Evolutionary conservation across 2,888 invertebrate genomes (phyloP).

Genomic region (Cabera pusaria): DNA sequence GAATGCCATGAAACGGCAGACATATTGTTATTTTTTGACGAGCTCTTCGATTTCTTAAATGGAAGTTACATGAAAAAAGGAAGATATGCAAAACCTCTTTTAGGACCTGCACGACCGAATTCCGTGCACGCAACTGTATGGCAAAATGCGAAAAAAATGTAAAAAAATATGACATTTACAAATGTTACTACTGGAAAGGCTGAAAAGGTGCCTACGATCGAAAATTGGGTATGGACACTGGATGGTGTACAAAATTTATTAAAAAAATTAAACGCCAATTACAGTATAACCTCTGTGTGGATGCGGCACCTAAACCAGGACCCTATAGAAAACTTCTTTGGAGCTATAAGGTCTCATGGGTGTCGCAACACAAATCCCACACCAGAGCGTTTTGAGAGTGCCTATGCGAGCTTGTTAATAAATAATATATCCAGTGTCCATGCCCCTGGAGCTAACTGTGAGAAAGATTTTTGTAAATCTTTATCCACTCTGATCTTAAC

Average conservation of each 20-base stretch:
- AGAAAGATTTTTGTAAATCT: constrained; percentile 1
- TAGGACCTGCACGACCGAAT: constrained; percentile 1
- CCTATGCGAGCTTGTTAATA: neutral
- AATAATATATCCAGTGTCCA: constrained; percentile 15
- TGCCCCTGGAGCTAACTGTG: constrained; percentile 15
- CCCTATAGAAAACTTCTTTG: constrained; percentile 11
- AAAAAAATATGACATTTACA: constrained; percentile 1
- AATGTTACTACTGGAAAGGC: neutral
- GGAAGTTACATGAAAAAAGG: constrained; percentile 27
- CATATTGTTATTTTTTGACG: constrained; percentile 31
- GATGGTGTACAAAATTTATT: neutral
- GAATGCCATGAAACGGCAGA: constrained; percentile 32
- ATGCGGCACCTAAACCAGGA: constrained; percentile 22
- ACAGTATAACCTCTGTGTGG: constrained; percentile 15
- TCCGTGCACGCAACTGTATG: no score
- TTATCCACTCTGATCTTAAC: neutral
- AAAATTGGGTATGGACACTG: constrained; percentile 1
- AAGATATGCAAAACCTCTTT: constrained; percentile 22
- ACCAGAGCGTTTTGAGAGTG: neutral
- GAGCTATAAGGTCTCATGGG: neutral
- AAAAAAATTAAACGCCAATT: constrained; percentile 1
- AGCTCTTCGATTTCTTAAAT: constrained; percentile 29
- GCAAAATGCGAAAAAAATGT: neutral
- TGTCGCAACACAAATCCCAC: neutral
- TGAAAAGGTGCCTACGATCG: constrained; percentile 2